These are phyloP conservation scores for Burhinus bistriatus DNA, from an alignment of 2,113 vertebrate genomes.

Conservation along the genomic window DNA sequence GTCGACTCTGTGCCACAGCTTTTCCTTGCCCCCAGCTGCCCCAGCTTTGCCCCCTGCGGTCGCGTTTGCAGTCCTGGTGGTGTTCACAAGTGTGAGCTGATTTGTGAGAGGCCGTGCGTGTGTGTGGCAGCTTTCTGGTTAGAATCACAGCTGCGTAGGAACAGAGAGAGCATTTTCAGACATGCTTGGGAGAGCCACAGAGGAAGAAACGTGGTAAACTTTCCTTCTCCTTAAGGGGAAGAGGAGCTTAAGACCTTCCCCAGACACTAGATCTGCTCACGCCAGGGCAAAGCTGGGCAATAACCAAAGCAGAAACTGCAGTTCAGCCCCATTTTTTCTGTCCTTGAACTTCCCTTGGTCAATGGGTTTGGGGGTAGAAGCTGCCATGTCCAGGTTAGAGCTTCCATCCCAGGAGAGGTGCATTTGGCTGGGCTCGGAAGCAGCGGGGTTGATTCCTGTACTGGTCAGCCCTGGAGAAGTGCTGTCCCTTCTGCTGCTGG, in stretches of 20 bases:
- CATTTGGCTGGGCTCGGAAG: background rate
- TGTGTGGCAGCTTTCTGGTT: background rate
- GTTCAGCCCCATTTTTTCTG: background rate
- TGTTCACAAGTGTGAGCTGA: background rate
- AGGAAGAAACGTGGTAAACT: background rate
- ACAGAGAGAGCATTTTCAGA: background rate
- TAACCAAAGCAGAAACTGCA: slow-evolving; percentile 12
- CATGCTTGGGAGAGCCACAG: background rate
- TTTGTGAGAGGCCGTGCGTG: background rate
- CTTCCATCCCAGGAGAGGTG: background rate
- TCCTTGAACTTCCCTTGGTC: background rate
- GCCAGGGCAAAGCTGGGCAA: background rate
- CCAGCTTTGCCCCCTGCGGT: background rate
- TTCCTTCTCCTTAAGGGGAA: background rate
- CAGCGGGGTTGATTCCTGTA: too few relatives aligned
- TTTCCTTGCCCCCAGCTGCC: background rate
- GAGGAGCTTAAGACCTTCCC: background rate
- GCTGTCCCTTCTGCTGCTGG: too few relatives aligned
- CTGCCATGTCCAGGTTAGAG: background rate
- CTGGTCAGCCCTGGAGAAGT: background rate
- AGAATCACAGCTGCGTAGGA: fast-evolving
- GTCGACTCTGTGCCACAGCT: background rate
- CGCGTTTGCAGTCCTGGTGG: background rate
- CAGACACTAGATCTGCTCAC: background rate
- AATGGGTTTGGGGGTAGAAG: background rate